These are phyloP conservation scores for Gymnorhina tibicen DNA, from an alignment of 2,113 vertebrate genomes.

Conservation along the genomic window DNA sequence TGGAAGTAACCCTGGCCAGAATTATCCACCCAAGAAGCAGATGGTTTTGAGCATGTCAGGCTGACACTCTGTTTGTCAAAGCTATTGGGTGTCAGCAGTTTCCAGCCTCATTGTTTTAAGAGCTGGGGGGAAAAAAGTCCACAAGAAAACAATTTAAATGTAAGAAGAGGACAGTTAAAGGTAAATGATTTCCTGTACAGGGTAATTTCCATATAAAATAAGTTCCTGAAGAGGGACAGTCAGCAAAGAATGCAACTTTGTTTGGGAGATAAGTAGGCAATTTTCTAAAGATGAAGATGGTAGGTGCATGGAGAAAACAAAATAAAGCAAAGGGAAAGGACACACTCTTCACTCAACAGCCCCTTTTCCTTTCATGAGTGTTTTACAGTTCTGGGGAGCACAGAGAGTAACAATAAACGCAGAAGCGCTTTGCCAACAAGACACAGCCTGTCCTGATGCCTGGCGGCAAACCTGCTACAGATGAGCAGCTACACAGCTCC, in stretches of 20 bases:
- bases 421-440: neutral
- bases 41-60: neutral
- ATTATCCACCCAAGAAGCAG: neutral
- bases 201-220: slow-evolving; percentile 3
- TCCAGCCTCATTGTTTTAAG: neutral
- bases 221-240: neutral
- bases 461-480: neutral
- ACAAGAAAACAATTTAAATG: neutral
- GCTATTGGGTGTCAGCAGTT: neutral
- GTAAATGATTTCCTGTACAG: slow-evolving; percentile 22
- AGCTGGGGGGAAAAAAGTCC: neutral
- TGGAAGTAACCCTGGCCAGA: neutral
- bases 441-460: neutral
- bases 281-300: neutral
- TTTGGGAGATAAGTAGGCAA: neutral
- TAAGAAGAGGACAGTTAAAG: neutral
- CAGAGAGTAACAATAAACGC: neutral
- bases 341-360: neutral
- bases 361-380: neutral
- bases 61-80: neutral
- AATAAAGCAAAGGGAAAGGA: neutral
- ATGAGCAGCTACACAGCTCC: neutral
- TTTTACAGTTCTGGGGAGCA: neutral
- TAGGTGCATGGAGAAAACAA: neutral
- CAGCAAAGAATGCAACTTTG: neutral